Conservation (phyloP, 2,797 vertebrate species). For the Acrocephalus scirpaceus region DNA sequence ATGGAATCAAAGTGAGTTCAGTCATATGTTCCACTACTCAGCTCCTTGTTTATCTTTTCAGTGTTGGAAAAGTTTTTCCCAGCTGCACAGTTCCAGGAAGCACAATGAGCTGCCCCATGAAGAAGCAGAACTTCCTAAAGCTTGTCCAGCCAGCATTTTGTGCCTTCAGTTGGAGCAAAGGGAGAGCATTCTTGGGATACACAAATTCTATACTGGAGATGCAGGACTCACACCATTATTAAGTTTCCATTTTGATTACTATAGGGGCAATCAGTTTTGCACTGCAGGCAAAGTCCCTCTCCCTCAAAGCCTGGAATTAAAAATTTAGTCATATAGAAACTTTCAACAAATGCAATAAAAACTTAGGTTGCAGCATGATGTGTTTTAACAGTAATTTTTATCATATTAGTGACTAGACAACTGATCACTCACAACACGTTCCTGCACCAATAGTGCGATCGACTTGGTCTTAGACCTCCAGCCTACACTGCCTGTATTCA, state of each 20-base stretch:
- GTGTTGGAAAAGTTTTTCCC: neutral
- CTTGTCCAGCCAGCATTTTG: neutral
- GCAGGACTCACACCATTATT: neutral
- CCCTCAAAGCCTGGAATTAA: neutral
- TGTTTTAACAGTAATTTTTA: neutral
- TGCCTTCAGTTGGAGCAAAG: neutral
- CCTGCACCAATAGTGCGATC: fast-evolving
- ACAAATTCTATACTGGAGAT: neutral
- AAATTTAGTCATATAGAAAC: neutral
- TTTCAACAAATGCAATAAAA: neutral
- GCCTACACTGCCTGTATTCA: neutral
- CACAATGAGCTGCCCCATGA: neutral
- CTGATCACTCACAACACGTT: neutral
- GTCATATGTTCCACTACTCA: neutral
- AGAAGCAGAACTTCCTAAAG: neutral
- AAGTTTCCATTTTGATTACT: neutral
- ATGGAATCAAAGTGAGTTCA: neutral
- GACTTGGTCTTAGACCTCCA: neutral
- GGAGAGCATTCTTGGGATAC: neutral
- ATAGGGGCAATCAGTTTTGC: neutral
- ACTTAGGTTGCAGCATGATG: neutral
- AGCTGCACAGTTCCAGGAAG: neutral
- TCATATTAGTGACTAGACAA: neutral
- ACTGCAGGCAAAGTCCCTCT: neutral
- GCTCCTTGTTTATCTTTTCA: neutral